These are phyloP conservation scores for Hylaeus volcanicus DNA, from an alignment of 1,140 invertebrate species.

Conservation along the genomic window DNA sequence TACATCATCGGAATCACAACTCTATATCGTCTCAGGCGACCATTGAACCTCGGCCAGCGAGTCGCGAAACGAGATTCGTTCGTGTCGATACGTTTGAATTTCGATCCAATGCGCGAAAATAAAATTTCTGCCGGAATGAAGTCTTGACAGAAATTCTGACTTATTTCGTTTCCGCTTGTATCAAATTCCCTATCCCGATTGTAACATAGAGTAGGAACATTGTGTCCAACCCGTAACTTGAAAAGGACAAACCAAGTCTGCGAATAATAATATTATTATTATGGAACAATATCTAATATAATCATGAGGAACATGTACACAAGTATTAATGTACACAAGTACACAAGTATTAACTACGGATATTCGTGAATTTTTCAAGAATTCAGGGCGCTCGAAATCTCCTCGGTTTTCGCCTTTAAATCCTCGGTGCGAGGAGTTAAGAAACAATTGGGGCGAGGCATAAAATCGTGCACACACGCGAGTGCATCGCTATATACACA, in stretches of 20 bases:
- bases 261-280: not conserved
- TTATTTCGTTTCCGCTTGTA: not conserved
- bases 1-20: not conserved
- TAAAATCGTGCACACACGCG: too few species aligned
- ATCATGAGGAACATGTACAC: too few species aligned
- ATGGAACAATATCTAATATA: too few species aligned
- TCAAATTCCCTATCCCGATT: not conserved
- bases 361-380: too few species aligned
- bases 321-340: too few species aligned
- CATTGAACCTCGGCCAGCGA: not conserved
- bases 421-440: too few species aligned
- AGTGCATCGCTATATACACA: too few species aligned
- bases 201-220: not conserved
- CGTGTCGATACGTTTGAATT: not conserved
- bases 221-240: too few species aligned
- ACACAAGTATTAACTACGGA: too few species aligned
- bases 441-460: too few species aligned
- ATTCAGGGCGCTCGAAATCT: too few species aligned
- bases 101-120: not conserved
- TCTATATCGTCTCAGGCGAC: not conserved
- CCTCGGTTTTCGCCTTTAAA: too few species aligned
- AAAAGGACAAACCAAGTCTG: not conserved
- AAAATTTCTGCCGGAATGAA: not conserved
- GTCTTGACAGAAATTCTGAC: not conserved
- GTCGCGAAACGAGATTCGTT: constrained; percentile 3